Percentiles rank a stretch among this genome's conserved stretches.
These are phyloP conservation scores for Naja naja DNA, from an alignment of 2,113 vertebrate species.

Conservation along the genomic window DNA sequence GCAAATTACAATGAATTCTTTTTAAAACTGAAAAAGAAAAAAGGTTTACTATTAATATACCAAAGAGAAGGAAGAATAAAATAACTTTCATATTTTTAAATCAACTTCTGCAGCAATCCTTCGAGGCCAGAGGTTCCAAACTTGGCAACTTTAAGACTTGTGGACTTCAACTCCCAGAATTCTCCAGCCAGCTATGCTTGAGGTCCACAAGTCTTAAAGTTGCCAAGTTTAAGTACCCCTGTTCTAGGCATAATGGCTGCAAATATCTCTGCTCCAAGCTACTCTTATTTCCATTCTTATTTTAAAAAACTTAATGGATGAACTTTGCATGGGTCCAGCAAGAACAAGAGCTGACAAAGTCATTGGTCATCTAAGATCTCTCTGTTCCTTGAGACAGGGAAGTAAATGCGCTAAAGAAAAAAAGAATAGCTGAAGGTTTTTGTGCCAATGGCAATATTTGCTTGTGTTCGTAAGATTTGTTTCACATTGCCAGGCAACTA, in stretches of 20 bases:
- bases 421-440: not conserved
- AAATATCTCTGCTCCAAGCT: not conserved
- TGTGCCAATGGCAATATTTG: not conserved
- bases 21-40: not conserved
- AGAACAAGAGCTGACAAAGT: not conserved
- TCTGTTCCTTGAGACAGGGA: not conserved
- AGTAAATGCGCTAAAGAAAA: not conserved
- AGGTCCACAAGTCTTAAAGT: too few relatives aligned
- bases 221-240: too few relatives aligned
- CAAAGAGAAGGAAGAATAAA: not conserved
- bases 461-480: slow-evolving; percentile 21
- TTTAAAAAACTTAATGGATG: not conserved
- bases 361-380: not conserved
- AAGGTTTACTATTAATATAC: not conserved
- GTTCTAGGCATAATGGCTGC: not conserved
- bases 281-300: not conserved
- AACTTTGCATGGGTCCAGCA: not conserved
- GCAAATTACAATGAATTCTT: not conserved
- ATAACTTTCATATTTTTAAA: not conserved
- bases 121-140: too few relatives aligned
- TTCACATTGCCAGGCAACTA: slow-evolving; percentile 13
- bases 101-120: not conserved
- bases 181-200: too few relatives aligned
- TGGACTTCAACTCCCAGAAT: too few relatives aligned
- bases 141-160: too few relatives aligned